phyloP scores from a whole-genome alignment of 2,113 vertebrate genomes.

The Coreoperca whiteheadi region DNA sequence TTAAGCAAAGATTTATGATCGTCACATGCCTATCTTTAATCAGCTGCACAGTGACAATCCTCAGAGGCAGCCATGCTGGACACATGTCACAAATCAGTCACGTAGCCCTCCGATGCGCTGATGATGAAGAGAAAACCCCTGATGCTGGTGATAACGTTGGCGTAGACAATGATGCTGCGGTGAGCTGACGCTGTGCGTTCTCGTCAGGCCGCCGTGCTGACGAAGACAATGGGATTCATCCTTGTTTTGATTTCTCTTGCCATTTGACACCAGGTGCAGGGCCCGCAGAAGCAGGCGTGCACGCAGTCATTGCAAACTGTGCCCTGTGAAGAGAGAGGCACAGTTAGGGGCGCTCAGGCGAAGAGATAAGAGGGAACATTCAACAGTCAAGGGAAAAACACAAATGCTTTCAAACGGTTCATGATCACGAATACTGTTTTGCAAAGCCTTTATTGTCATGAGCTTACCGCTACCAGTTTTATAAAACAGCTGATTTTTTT shows the following conservation, averaged over 20 bases:
- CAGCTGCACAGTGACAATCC: conserved; percentile 25
- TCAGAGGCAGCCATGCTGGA: background rate
- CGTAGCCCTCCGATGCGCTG: too few species aligned
- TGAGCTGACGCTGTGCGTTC: background rate
- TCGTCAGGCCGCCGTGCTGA: conserved; percentile 2
- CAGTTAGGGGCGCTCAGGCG: background rate
- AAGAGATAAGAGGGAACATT: background rate
- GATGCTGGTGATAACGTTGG: background rate
- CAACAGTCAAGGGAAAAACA: background rate
- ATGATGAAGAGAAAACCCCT: too few species aligned
- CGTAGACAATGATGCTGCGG: too few species aligned
- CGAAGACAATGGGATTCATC: conserved; percentile 25
- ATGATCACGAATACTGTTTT: background rate
- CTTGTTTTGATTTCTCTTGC: conserved; percentile 77
- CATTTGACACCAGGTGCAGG: conserved; percentile 82
- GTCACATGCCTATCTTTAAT: background rate
- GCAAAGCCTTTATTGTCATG: background rate
- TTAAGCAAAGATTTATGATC: background rate
- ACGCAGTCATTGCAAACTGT: conserved; percentile 73
- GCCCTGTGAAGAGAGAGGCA: conserved; percentile 62
- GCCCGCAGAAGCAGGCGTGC: conserved; percentile 66
- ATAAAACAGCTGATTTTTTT: background rate
- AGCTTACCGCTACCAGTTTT: background rate
- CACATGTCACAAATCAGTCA: background rate
- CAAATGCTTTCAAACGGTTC: background rate